These are phyloP conservation scores for Thaumetopoea pityocampa DNA, from an alignment of 1,140 invertebrate species.

Conservation along the genomic window DNA sequence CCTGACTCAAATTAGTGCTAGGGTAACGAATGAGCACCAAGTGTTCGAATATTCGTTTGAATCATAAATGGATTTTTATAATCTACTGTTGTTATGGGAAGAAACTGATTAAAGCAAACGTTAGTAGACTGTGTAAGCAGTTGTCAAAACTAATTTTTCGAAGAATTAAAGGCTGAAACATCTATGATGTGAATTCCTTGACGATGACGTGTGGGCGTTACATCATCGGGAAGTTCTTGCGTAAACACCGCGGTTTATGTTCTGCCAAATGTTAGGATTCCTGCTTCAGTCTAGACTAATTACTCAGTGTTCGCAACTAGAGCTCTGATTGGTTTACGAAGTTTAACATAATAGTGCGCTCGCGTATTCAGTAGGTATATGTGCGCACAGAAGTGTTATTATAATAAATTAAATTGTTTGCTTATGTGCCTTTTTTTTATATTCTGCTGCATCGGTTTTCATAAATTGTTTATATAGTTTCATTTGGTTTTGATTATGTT, in stretches of 20 bases:
- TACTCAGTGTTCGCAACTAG: slow-evolving; percentile 11
- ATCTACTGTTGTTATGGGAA: too few species aligned
- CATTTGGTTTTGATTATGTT: too few species aligned
- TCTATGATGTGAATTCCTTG: slow-evolving; percentile 11
- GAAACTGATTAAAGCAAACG: too few species aligned
- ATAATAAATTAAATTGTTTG: background rate
- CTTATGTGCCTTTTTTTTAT: background rate
- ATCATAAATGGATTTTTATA: too few species aligned
- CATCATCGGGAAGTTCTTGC: slow-evolving; percentile 9
- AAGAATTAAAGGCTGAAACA: slow-evolving; percentile 2
- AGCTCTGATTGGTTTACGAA: slow-evolving; percentile 6
- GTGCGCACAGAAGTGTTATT: background rate
- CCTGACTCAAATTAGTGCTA: too few species aligned
- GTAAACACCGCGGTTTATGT: slow-evolving; percentile 20
- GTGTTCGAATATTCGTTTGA: too few species aligned
- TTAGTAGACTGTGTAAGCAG: too few species aligned
- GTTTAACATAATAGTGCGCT: background rate
- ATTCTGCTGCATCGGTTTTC: too few species aligned
- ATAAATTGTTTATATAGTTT: too few species aligned
- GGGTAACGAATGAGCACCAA: too few species aligned
- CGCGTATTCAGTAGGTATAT: background rate
- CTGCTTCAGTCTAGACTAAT: slow-evolving; percentile 22
- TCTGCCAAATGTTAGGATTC: slow-evolving; percentile 13
- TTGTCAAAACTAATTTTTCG: background rate
- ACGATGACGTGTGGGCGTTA: slow-evolving; percentile 4